Percentiles rank a stretch among this genome's conserved stretches.
Evolutionary conservation across 1,140 invertebrate species (phyloP).

Genomic region (Odontomachus brunneus): DNA sequence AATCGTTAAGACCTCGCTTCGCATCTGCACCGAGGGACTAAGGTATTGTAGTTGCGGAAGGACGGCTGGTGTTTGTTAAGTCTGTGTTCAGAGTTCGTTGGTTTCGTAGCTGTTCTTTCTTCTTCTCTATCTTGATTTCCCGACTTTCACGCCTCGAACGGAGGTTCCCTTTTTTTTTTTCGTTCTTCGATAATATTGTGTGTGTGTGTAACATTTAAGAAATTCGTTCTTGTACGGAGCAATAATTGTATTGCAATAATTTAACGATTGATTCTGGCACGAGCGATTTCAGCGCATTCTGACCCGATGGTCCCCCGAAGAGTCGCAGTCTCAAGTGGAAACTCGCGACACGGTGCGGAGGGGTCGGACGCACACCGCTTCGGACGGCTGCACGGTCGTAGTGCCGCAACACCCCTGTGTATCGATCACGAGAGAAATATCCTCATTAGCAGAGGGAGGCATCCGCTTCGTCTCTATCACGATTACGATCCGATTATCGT

Average conservation of each 20-base stretch:
- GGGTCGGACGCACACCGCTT: too few relatives aligned
- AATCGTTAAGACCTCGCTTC: constrained; percentile 46
- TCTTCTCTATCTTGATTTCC: too few relatives aligned
- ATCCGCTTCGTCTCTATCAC: constrained; percentile 31
- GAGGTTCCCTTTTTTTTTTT: background rate
- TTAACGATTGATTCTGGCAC: too few relatives aligned
- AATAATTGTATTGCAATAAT: too few relatives aligned
- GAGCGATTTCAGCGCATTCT: too few relatives aligned
- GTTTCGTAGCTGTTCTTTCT: too few relatives aligned
- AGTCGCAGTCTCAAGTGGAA: too few relatives aligned
- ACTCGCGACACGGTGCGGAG: too few relatives aligned
- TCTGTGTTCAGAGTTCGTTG: background rate
- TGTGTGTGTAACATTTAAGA: background rate
- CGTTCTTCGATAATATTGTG: background rate
- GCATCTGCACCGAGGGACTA: constrained; percentile 45
- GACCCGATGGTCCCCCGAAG: too few relatives aligned
- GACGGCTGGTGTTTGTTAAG: background rate
- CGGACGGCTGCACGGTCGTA: too few relatives aligned
- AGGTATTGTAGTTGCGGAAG: constrained; percentile 42
- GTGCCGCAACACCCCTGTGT: background rate
- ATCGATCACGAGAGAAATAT: constrained; percentile 33
- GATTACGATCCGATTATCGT: constrained; percentile 52
- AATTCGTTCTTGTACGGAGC: background rate
- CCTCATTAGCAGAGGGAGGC: constrained; percentile 22
- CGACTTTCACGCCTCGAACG: too few relatives aligned